phyloP scores from a whole-genome alignment of 2,888 invertebrate genomes.

The Dasypolia templi region DNA sequence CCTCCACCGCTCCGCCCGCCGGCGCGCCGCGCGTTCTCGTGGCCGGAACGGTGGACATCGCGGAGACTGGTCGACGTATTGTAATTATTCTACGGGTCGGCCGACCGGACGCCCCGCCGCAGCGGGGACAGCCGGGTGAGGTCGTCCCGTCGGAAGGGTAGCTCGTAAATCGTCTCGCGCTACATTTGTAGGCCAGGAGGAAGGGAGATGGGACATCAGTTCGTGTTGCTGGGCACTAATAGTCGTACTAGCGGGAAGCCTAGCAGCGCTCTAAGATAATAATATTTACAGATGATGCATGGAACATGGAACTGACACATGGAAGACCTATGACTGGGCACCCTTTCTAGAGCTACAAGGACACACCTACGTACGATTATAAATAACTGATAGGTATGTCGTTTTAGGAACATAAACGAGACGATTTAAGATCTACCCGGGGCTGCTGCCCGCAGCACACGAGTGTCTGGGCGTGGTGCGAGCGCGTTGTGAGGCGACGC shows the following conservation, averaged over 20 bases:
- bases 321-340: conserved; percentile 2
- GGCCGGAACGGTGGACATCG: conserved; percentile 60
- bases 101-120: conserved; percentile 30
- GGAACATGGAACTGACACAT: no score
- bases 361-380: background rate
- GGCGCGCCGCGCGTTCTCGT: conserved; percentile 42
- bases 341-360: conserved; percentile 3
- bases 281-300: conserved; percentile 5
- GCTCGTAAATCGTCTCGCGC: conserved; percentile 61
- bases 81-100: conserved; percentile 42
- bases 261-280: background rate
- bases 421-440: conserved; percentile 61
- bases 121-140: conserved; percentile 25
- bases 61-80: conserved; percentile 55
- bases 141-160: conserved; percentile 40
- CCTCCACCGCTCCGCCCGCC: conserved; percentile 69
- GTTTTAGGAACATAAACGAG: conserved; percentile 25
- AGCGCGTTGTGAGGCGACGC: conserved; percentile 55
- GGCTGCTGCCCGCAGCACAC: conserved; percentile 27
- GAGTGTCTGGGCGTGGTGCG: conserved; percentile 21
- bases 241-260: background rate
- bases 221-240: conserved; percentile 3
- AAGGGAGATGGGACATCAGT: background rate
- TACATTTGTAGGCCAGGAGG: conserved; percentile 6
- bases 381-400: background rate